These are phyloP conservation scores for Crypturellus tataupa DNA, from an alignment of 2,797 vertebrate species.

Conservation along the genomic window DNA sequence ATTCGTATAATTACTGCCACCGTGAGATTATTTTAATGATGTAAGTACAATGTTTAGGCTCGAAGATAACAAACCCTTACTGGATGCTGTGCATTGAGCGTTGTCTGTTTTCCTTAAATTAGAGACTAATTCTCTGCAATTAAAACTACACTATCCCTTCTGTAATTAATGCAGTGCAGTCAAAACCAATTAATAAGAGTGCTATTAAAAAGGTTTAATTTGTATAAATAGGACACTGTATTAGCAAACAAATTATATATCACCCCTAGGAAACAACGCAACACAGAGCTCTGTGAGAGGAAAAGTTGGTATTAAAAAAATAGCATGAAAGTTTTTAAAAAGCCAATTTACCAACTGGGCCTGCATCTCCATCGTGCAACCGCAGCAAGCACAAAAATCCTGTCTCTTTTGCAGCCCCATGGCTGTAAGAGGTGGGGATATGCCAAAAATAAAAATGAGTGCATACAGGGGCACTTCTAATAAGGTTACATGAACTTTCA, in stretches of 20 bases:
- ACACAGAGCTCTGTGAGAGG: accelerated
- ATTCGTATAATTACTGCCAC: background rate
- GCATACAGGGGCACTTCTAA: background rate
- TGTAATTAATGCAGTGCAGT: conserved; percentile 36
- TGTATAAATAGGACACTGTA: conserved; percentile 19
- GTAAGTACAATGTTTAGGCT: background rate
- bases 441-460: background rate
- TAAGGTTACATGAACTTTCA: background rate
- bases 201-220: conserved; percentile 50
- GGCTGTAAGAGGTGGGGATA: background rate
- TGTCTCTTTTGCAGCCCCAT: background rate
- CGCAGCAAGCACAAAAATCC: background rate
- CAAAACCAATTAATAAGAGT: conserved; percentile 31
- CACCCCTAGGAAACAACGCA: background rate
- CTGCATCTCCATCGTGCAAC: background rate
- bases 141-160: background rate
- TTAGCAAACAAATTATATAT: conserved; percentile 18
- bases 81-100: background rate
- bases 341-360: background rate
- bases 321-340: background rate
- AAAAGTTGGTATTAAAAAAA: background rate
- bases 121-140: conserved; percentile 38
- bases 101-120: background rate
- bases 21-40: conserved; percentile 11
- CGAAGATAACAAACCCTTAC: background rate